phyloP scores from a whole-genome alignment of 2,797 vertebrate species.

The Botia almorhae region DNA sequence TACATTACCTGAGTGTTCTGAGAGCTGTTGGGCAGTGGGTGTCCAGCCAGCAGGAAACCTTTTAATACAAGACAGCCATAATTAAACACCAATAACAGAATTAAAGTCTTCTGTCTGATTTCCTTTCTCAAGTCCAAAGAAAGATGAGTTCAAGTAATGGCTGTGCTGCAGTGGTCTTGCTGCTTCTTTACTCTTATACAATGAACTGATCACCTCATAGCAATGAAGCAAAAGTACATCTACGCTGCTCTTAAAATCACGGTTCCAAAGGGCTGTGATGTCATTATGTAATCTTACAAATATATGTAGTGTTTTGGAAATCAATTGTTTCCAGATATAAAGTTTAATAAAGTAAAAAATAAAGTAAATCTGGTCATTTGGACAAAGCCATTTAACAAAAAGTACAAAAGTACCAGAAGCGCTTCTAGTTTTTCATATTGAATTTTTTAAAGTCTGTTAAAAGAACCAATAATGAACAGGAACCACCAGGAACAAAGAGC shows the following conservation, averaged over 20 bases:
- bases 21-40: conserved; percentile 47
- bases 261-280: not conserved
- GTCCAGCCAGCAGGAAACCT: conserved; percentile 49
- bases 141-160: conserved; percentile 44
- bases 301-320: not conserved
- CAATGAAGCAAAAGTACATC: not conserved
- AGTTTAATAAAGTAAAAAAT: no score
- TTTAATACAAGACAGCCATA: conserved; percentile 54
- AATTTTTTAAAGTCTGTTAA: conserved; percentile 3
- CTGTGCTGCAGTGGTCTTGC: conserved; percentile 2
- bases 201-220: no score
- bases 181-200: no score
- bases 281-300: not conserved
- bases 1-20: conserved; percentile 49
- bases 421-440: not conserved
- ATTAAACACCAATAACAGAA: conserved; percentile 54
- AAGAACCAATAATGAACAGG: not conserved
- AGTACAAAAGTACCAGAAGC: no score
- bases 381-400: not conserved
- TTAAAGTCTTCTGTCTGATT: conserved; percentile 52
- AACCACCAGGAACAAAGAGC: not conserved
- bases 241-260: not conserved
- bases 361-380: not conserved
- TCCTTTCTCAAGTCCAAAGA: conserved; percentile 38
- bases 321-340: not conserved